Evolutionary conservation across 1,140 invertebrate species (phyloP), one percentile per base, ranked within the genome.

Genomic region (Parasteatoda tepidariorum): DNA sequence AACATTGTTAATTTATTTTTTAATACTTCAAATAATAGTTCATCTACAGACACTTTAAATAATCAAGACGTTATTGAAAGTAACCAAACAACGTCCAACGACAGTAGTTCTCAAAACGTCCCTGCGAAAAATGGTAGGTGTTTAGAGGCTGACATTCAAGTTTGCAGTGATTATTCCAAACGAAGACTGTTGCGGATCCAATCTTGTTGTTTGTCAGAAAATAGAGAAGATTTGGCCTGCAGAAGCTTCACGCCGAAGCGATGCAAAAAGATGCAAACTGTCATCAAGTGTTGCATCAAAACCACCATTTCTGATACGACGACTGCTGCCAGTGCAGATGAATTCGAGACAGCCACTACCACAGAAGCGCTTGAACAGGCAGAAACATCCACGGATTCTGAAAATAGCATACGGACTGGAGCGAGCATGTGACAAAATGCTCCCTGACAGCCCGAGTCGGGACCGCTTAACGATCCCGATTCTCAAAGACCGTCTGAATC

Each of bases 231-330:
- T 2, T 9, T 34, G 26, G 18, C 18, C 6, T 83, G 81, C 34
- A 74, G n/a, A n/a, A 74, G 75, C 9, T 74, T 74, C 18, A 70
- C 61, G 0, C 74, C 64, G n/a, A 71, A 83, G 59, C 85, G 83
- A 48, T 68, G 81, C 74, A 78, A 76, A 73, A 83, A 70, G 61
- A 62, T 85, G 62, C 67, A 22, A 84, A 61, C 67, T 30, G 54
- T 79, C 28, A 22, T 84, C 22, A 64, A 81, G 87, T 88, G 85
- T 85, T 88, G 81, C 61, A 59, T 82, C 33, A 82, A 82, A 13
- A 82, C 78, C 4, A 11, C 54, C 0, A 26, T 61, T 18, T 30
- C 33, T 0, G 54, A 70, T 7, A 33, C 24, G 5, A 57, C 41
- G 4, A 4, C 67, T n/a, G 34, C 54, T 30, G 5, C 34, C 9